Base-by-base conservation (phyloP, 2,113 vertebrate species). In the Turnix velox region DNA sequence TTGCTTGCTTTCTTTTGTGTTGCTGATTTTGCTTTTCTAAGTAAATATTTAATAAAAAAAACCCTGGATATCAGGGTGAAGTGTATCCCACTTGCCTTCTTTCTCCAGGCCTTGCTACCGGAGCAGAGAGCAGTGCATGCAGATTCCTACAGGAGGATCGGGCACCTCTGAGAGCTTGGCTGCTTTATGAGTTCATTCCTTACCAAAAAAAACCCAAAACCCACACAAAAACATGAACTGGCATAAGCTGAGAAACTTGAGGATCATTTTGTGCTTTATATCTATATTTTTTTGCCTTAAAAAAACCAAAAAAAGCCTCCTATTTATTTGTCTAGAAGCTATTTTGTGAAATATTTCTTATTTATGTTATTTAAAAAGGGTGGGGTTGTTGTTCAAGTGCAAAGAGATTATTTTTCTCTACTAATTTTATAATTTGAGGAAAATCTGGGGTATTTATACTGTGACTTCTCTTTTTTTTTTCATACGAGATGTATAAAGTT, bases 91-190 rank as follows among this genome's bases (percentile, higher is more conserved):
- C 97, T 98, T 99, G 68, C 98, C 98, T 99, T 98, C 94, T 98
- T 96, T 99, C 98, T 97, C 95, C 97, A 99, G 99, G 98, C 97
- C 85, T 96, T 98, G 97, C 95, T 98, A 96, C 97, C 97, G 96
- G 98, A 99, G 98, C 98, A 98, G 97, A 97, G 98, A 97, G 97
- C 98, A 54, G 97, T 98, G 98, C 98, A 99, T 82, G 97, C 98
- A 93, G 98, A 99, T 97, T 98, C 98, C 97, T 99, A 96, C 98
- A 97, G 98, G 97, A 98, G 98, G 98, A 99, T 98, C 75, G 99
- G 98, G 95, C 98, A 98, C 98, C 97, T 99, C 95, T 99, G 98
- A 99, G 95, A 51, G 94, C 96, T 95, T 97, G 97, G 89, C 98
- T 97, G 95, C 97, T 98, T 98, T 91, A 76, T 28, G 88, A 96